Evolutionary conservation across 2,888 invertebrate genomes (phyloP).

Genomic region (Conchocele bisecta): DNA sequence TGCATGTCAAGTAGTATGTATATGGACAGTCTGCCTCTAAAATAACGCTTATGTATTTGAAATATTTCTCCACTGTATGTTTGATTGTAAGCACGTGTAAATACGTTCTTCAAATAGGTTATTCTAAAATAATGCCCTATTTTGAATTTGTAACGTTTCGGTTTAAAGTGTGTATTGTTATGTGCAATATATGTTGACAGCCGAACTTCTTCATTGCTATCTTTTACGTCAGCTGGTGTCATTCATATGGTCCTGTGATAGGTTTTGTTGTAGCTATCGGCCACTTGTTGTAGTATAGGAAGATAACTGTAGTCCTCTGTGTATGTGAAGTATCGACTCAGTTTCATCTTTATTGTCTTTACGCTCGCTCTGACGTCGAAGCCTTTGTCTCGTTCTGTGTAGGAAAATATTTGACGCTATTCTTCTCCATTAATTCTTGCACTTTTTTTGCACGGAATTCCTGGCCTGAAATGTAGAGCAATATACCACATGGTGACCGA

Average conservation of each 20-base stretch:
- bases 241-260: slow-evolving; percentile 59
- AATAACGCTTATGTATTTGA: too few relatives aligned
- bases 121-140: too few relatives aligned
- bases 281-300: slow-evolving; percentile 40
- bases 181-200: slow-evolving; percentile 32
- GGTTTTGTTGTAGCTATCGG: slow-evolving; percentile 52
- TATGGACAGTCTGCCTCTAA: too few relatives aligned
- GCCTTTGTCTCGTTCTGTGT: slow-evolving; percentile 49
- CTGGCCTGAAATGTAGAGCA: slow-evolving; percentile 26
- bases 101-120: too few relatives aligned
- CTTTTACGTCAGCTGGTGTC: slow-evolving; percentile 41
- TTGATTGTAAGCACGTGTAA: too few relatives aligned
- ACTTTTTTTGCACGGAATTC: slow-evolving; percentile 44
- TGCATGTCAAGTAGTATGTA: too few relatives aligned
- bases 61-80: too few relatives aligned
- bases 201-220: slow-evolving; percentile 28
- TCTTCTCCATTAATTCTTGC: slow-evolving; percentile 13
- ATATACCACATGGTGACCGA: too few relatives aligned
- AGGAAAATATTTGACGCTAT: slow-evolving; percentile 35
- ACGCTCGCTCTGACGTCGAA: slow-evolving; percentile 41
- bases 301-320: slow-evolving; percentile 30
- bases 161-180: too few relatives aligned
- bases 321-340: slow-evolving; percentile 12
- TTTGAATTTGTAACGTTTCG: too few relatives aligned
- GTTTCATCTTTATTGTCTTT: slow-evolving; percentile 43